These are phyloP conservation scores for Acanthiza pusilla DNA, from an alignment of 2,797 vertebrate genomes.

Conservation along the genomic window DNA sequence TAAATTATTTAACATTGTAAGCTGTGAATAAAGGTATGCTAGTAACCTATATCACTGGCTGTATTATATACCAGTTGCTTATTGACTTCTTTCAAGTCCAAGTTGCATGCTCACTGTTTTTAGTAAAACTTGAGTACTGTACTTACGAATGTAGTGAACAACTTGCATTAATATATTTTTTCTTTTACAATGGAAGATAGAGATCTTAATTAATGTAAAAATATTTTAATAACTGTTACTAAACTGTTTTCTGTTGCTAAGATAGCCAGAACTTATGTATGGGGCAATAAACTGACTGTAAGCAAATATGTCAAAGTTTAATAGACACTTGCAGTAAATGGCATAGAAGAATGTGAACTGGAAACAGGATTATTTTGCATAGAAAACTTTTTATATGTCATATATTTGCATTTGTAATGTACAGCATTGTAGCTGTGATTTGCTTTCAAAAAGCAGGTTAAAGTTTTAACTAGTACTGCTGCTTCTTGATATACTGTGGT, in stretches of 20 bases:
- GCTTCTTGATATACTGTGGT: neutral
- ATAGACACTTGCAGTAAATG: constrained; percentile 6
- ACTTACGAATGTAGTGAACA: constrained; percentile 37
- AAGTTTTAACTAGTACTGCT: neutral
- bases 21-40: constrained; percentile 73
- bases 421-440: constrained; percentile 30
- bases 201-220: constrained; percentile 27
- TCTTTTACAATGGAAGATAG: neutral
- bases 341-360: constrained; percentile 10
- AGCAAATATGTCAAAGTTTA: neutral
- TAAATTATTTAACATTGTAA: constrained; percentile 54
- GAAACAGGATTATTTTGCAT: constrained; percentile 12
- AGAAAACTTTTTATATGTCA: constrained; percentile 14
- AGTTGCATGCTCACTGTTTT: constrained; percentile 47
- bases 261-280: neutral
- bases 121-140: constrained; percentile 41
- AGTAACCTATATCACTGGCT: constrained; percentile 25
- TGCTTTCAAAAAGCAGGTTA: constrained; percentile 42
- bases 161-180: constrained; percentile 30
- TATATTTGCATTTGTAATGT: constrained; percentile 43
- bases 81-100: constrained; percentile 26
- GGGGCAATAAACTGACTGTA: constrained; percentile 1
- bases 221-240: constrained; percentile 62
- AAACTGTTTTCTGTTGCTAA: constrained; percentile 26
- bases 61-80: constrained; percentile 49